Evolutionary conservation across 2,888 invertebrate species (phyloP).

Genomic region (Eupithecia subfuscata): DNA sequence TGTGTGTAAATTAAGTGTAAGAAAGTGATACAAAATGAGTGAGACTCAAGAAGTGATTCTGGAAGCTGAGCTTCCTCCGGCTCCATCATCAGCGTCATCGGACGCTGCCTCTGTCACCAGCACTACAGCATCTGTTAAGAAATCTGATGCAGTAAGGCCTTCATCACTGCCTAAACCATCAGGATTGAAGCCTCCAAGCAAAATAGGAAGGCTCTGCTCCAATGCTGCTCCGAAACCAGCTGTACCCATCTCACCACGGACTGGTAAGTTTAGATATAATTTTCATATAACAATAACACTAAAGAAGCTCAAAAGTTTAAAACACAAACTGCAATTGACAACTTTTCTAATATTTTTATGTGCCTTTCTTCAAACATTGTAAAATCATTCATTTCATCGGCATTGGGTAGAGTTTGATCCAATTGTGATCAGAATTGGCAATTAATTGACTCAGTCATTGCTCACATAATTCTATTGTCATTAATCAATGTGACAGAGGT

Average conservation of each 20-base stretch:
- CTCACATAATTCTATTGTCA: constrained; percentile 51
- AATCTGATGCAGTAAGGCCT: constrained; percentile 64
- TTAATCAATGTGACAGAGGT: constrained; percentile 49
- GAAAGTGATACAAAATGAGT: constrained; percentile 73
- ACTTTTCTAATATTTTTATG: constrained; percentile 16
- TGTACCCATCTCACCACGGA: constrained; percentile 85
- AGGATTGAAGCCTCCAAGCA: constrained; percentile 86
- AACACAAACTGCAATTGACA: constrained; percentile 52
- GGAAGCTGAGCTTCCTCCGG: constrained; percentile 54
- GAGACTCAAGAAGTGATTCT: constrained; percentile 63
- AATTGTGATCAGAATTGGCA: constrained; percentile 47
- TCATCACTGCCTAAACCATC: constrained; percentile 82
- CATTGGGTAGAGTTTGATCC: constrained; percentile 45
- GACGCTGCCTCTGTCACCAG: constrained; percentile 66
- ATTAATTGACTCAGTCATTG: constrained; percentile 49
- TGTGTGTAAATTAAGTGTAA: constrained; percentile 50
- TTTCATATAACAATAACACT: constrained; percentile 22
- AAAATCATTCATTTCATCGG: constrained; percentile 43
- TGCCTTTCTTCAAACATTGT: constrained; percentile 23
- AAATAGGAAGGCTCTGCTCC: constrained; percentile 87
- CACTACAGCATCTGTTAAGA: constrained; percentile 63
- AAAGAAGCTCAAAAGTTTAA: constrained; percentile 3
- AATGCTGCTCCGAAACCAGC: constrained; percentile 87
- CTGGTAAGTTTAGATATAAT: constrained; percentile 67
- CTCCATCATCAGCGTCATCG: constrained; percentile 67